phyloP scores from a whole-genome alignment of 2,888 invertebrate genomes.

The Gandaritis pyraliata region DNA sequence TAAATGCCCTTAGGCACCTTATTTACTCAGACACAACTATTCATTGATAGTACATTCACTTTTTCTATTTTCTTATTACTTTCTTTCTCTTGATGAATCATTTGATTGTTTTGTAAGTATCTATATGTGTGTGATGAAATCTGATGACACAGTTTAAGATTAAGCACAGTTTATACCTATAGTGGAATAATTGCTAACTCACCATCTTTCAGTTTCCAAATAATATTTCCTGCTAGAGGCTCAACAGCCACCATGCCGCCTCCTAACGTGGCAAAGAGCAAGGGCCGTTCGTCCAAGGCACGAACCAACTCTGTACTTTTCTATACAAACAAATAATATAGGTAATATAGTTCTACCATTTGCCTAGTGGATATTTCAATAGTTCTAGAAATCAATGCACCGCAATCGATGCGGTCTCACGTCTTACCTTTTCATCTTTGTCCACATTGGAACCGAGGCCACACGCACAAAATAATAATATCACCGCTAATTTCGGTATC shows the following conservation, averaged over 20 bases:
- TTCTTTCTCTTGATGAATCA: not conserved
- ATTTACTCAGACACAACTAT: too few species aligned
- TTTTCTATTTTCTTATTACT: too few species aligned
- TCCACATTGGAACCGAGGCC: constrained; percentile 63
- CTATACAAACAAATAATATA: constrained; percentile 59
- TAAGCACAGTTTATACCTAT: not conserved
- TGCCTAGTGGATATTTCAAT: not conserved
- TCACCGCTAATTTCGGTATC: constrained; percentile 60
- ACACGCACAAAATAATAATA: constrained; percentile 64
- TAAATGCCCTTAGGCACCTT: too few species aligned
- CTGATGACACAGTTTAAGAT: not conserved
- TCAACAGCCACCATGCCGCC: constrained; percentile 97
- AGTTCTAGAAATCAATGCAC: constrained; percentile 46
- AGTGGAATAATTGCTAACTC: constrained; percentile 47
- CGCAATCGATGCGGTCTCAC: constrained; percentile 53
- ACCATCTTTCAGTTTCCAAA: constrained; percentile 97
- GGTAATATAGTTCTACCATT: constrained; percentile 1
- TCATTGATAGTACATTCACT: too few species aligned
- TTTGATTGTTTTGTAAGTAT: not conserved
- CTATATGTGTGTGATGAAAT: constrained; percentile 14
- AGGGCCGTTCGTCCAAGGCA: constrained; percentile 87
- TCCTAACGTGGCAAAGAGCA: constrained; percentile 96
- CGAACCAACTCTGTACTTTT: constrained; percentile 87
- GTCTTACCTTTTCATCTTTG: constrained; percentile 68
- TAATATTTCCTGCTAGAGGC: constrained; percentile 91